Evolutionary conservation across 1,140 invertebrate genomes (phyloP).

Genomic region (Bilobella aurantiaca): DNA sequence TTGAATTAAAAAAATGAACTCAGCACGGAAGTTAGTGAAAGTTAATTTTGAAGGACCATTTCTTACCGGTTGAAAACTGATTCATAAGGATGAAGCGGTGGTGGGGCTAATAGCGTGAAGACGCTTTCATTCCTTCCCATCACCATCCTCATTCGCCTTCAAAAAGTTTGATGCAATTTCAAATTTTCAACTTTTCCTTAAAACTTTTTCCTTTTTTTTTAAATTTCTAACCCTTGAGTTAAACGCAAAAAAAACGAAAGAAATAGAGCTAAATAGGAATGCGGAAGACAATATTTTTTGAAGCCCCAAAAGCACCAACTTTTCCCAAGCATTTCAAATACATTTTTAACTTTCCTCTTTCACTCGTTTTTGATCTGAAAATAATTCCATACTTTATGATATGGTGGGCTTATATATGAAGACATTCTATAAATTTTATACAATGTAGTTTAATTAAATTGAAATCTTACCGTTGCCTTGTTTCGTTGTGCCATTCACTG

Average conservation of each 20-base stretch:
- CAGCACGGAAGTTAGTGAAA: not conserved
- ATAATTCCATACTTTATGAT: too few relatives aligned
- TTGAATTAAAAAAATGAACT: not conserved
- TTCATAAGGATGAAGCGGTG: not conserved
- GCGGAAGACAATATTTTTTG: too few relatives aligned
- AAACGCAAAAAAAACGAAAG: too few relatives aligned
- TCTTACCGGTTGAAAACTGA: conserved; percentile 1
- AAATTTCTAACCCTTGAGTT: not conserved
- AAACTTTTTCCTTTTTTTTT: not conserved
- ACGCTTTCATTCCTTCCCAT: conserved; percentile 1
- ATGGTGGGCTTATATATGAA: too few relatives aligned
- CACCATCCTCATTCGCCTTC: not conserved
- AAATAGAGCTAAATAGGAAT: too few relatives aligned
- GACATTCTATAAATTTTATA: not conserved
- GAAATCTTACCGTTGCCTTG: not conserved
- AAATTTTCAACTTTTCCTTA: not conserved
- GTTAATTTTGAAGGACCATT: not conserved
- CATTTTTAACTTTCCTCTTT: too few relatives aligned
- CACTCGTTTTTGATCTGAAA: too few relatives aligned
- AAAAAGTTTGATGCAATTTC: not conserved
- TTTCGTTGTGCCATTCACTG: conserved; percentile 3
- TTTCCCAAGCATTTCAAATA: too few relatives aligned
- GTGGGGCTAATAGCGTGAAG: not conserved
- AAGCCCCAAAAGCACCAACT: too few relatives aligned
- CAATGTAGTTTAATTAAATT: not conserved